Percentiles rank a stretch among this genome's conserved stretches.
phyloP scores from a whole-genome alignment of 2,888 invertebrate genomes.

The Marronus borbonicus region DNA sequence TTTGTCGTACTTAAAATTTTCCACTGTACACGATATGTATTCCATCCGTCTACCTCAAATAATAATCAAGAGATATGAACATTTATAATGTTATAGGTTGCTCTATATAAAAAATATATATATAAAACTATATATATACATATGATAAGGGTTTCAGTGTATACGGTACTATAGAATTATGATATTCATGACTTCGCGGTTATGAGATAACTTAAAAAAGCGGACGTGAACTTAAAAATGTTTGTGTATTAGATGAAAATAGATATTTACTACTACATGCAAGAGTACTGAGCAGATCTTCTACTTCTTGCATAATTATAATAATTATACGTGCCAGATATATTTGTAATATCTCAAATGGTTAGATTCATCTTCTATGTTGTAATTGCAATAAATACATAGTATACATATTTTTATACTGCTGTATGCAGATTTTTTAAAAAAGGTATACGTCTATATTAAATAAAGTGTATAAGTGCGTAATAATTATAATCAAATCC shows the following conservation, averaged over 20 bases:
- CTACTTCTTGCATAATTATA: slow-evolving; percentile 54
- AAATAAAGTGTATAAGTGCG: slow-evolving; percentile 14
- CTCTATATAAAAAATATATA: slow-evolving; percentile 54
- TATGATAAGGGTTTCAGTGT: slow-evolving; percentile 70
- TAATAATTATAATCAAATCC: slow-evolving; percentile 18
- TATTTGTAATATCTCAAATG: slow-evolving; percentile 50
- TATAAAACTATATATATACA: slow-evolving; percentile 60
- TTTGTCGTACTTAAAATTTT: slow-evolving; percentile 49
- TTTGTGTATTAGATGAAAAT: slow-evolving; percentile 59
- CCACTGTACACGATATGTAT: slow-evolving; percentile 60
- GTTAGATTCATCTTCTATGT: slow-evolving; percentile 30
- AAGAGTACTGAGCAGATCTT: slow-evolving; percentile 64
- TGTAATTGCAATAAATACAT: slow-evolving; percentile 15
- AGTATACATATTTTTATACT: slow-evolving; percentile 40
- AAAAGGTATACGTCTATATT: slow-evolving; percentile 34
- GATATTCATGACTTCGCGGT: slow-evolving; percentile 64
- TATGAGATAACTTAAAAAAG: slow-evolving; percentile 63
- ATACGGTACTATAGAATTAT: slow-evolving; percentile 65
- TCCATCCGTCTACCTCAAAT: slow-evolving; percentile 71
- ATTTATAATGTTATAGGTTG: slow-evolving; percentile 53
- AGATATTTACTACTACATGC: slow-evolving; percentile 30
- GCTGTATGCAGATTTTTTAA: slow-evolving; percentile 32
- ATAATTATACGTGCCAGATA: slow-evolving; percentile 59
- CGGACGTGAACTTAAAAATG: slow-evolving; percentile 53
- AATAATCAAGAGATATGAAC: slow-evolving; percentile 57